A percentile compares a stretch with the other conserved stretches of the same genome.
These are phyloP conservation scores for Sciaenops ocellatus DNA, from an alignment of 2,797 vertebrate genomes.

Conservation along the genomic window DNA sequence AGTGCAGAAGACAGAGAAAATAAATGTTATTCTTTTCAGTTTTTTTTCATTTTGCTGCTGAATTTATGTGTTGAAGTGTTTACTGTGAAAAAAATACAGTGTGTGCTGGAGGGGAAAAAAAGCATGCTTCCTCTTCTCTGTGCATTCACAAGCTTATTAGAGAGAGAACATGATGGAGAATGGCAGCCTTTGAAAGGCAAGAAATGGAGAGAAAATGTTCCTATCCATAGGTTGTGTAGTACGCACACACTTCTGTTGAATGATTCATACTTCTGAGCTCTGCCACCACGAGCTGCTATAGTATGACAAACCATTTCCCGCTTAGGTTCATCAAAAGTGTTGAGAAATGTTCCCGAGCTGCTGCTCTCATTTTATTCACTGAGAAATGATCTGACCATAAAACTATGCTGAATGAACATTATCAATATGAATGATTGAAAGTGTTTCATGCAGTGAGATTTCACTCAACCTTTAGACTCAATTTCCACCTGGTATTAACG, in stretches of 20 bases:
- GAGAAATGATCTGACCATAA: not conserved
- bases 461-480: not conserved
- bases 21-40: conserved; percentile 6
- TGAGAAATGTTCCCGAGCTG: not conserved
- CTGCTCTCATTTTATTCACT: not conserved
- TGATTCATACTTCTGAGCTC: not conserved
- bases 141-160: not conserved
- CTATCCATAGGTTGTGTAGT: not conserved
- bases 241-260: not conserved
- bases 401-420: not conserved
- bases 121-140: not conserved
- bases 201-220: not conserved
- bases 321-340: not conserved
- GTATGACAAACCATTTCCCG: not conserved
- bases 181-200: not conserved
- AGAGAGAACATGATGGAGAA: not conserved
- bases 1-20: conserved; percentile 12
- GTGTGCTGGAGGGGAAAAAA: not conserved
- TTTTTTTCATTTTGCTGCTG: conserved; percentile 5
- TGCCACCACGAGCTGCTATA: too few species aligned
- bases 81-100: not conserved
- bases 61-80: not conserved
- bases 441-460: not conserved
- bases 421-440: not conserved
- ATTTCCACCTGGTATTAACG: not conserved